These are phyloP conservation scores for Coleophora flavipennella DNA, from an alignment of 2,888 invertebrate species.

Conservation along the genomic window DNA sequence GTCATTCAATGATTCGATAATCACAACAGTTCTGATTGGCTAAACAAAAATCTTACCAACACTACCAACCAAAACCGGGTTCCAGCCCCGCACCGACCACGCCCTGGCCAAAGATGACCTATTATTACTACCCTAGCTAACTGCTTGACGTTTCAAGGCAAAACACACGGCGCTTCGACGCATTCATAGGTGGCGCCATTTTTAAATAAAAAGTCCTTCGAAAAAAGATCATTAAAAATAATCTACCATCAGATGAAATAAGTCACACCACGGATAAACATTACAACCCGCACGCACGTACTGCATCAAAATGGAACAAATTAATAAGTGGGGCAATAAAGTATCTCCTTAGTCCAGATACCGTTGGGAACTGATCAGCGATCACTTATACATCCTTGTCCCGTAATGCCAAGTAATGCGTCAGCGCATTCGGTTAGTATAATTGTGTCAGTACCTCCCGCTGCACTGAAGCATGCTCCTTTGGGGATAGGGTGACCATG, in stretches of 20 bases:
- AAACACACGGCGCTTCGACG: too few relatives aligned
- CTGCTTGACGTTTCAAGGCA: too few relatives aligned
- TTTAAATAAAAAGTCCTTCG: too few relatives aligned
- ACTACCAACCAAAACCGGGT: too few relatives aligned
- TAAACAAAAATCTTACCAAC: too few relatives aligned
- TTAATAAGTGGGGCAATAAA: constrained; percentile 3
- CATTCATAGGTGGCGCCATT: too few relatives aligned
- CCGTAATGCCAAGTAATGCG: constrained; percentile 29
- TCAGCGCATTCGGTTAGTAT: constrained; percentile 34
- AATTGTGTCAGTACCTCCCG: constrained; percentile 55
- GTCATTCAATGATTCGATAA: too few relatives aligned
- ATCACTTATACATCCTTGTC: constrained; percentile 21
- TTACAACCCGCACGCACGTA: constrained; percentile 4
- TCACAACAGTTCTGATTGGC: too few relatives aligned
- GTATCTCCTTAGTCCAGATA: constrained; percentile 9
- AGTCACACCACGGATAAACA: background rate
- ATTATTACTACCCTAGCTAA: too few relatives aligned
- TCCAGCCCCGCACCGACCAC: too few relatives aligned
- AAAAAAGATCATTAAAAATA: too few relatives aligned
- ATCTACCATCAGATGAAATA: background rate
- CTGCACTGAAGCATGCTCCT: constrained; percentile 11
- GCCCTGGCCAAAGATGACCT: too few relatives aligned
- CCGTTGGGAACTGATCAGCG: constrained; percentile 7
- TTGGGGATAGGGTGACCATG: constrained; percentile 4
- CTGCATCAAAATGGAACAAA: background rate